Evolutionary conservation across 1,140 invertebrate genomes (phyloP), one percentile per base, ranked within the genome.

Genomic region (Drosophila mojavensis): DNA sequence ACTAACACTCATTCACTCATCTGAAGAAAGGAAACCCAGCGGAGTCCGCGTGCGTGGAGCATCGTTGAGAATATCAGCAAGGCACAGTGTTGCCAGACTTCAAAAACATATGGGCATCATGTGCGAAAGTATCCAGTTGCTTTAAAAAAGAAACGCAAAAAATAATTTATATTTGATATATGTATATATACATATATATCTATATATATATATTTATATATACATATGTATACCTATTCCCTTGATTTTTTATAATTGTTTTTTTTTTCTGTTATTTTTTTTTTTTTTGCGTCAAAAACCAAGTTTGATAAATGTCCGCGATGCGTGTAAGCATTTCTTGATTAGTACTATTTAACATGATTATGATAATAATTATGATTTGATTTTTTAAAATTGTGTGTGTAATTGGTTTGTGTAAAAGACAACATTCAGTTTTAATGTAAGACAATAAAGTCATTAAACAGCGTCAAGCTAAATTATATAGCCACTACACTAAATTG

Each of bases 401-500:
- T 79, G 66, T 72, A 53, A 64, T 69, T 56, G 26, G 64, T 78
- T 62, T 79, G 73, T 86, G 64, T 71, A 74, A 89, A 88, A 88
- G 79, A 88, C 82, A 89, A 78, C 77, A 66, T 83, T 78, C 72
- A 77, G 65, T 88, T 77, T 77, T 88, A 83, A 79, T 79, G 7
- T 79, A 88, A 86, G 82, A 88, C 82, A 86, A 88, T 86, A 86
- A 86, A 86, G 75, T 75, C 71, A 74, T 74, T 74, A 62, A 33
- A 48, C 62, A 69, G 39, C 51, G 77, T 80, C 75, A 75, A 65
- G 61, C 54, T 36, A 69, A 33, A 53, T 54, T 63, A 63, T 43
- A 71, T 50, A 65, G 39, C 68, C 63, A 28, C 78, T 67, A 36
- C 28, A 59, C 43, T 47, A 73, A 81, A 59, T 53, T 77, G 50